Conservation (phyloP, 2,113 vertebrate genomes). For the Peromyscus maniculatus region DNA sequence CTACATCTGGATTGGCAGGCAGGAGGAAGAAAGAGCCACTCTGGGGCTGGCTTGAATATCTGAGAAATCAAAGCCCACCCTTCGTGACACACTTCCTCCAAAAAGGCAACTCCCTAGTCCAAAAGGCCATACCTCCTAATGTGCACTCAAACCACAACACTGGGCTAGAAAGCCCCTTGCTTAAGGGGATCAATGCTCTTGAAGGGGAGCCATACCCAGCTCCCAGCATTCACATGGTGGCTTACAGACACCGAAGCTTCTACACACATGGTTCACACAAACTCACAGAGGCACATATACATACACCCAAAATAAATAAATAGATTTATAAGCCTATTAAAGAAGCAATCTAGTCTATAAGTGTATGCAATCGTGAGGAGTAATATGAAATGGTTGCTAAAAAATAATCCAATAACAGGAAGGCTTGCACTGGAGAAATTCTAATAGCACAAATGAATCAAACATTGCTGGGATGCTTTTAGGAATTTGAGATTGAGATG, state of each 20-base stretch:
- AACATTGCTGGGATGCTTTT: neutral
- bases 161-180: neutral
- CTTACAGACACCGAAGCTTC: neutral
- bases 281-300: neutral
- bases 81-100: neutral
- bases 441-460: neutral
- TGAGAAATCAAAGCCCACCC: neutral
- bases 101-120: neutral
- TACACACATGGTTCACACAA: neutral
- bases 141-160: neutral
- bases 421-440: neutral
- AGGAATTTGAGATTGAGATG: neutral
- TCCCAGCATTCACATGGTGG: neutral
- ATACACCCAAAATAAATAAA: neutral
- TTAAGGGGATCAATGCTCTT: neutral
- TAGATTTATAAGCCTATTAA: neutral
- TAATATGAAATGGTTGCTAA: neutral
- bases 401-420: neutral
- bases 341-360: neutral
- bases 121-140: too few relatives aligned
- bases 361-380: neutral
- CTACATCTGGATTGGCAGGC: neutral
- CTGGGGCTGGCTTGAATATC: neutral
- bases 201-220: too few relatives aligned
- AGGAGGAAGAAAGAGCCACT: neutral